Evolutionary conservation across 2,797 vertebrate genomes (phyloP).

Genomic region (Crocodylus rhombifer): DNA sequence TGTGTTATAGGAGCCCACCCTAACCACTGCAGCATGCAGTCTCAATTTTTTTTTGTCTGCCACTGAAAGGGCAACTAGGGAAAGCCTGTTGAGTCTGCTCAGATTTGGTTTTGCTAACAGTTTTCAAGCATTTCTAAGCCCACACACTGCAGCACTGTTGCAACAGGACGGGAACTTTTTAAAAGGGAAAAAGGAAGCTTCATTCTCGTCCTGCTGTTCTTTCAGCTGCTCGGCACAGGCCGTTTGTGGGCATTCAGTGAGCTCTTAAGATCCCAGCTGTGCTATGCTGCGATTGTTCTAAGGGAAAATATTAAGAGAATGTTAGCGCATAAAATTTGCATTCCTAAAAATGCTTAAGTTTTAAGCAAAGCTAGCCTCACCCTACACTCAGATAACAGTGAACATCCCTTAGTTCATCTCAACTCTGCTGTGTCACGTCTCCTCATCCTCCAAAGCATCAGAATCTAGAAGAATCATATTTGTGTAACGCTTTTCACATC

Average conservation of each 20-base stretch:
- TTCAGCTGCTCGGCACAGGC: fast-evolving
- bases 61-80: too few species aligned
- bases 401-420: not conserved
- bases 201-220: not conserved
- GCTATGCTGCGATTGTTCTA: not conserved
- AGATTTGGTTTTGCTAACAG: too few species aligned
- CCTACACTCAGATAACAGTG: not conserved
- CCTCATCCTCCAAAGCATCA: not conserved
- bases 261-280: not conserved
- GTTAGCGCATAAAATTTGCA: fast-evolving
- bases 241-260: fast-evolving
- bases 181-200: not conserved
- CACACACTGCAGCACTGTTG: too few species aligned
- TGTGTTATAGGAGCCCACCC: too few species aligned
- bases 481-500: fast-evolving
- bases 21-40: too few species aligned
- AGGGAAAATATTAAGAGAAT: not conserved
- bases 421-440: not conserved
- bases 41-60: too few species aligned
- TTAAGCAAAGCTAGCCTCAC: not conserved
- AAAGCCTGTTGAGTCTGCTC: too few species aligned
- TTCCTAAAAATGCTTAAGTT: not conserved
- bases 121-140: too few species aligned
- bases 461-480: not conserved
- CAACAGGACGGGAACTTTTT: not conserved